These are phyloP conservation scores for Scophthalmus maximus DNA, from an alignment of 2,113 vertebrate species.

Conservation along the genomic window DNA sequence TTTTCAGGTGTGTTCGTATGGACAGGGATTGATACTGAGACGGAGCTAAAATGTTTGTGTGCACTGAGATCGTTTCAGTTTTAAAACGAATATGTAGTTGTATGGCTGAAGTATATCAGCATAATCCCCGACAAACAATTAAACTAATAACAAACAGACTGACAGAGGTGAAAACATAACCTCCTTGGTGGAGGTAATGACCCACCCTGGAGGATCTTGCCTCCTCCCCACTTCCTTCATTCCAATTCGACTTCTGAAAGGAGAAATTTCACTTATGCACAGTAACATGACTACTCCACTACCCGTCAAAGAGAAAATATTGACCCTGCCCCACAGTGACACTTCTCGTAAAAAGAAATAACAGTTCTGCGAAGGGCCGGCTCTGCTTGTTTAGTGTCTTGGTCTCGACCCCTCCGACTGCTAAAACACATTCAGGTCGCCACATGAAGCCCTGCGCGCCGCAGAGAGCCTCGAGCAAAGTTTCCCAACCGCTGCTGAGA, in stretches of 20 bases:
- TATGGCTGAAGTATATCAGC: too few relatives aligned
- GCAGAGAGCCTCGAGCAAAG: conserved; percentile 12
- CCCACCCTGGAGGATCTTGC: background rate
- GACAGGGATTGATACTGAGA: too few relatives aligned
- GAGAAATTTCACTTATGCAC: too few relatives aligned
- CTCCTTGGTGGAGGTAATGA: too few relatives aligned
- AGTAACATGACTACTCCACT: background rate
- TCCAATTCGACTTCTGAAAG: background rate
- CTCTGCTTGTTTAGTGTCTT: background rate
- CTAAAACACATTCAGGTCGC: conserved; percentile 8
- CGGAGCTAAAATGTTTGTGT: too few relatives aligned
- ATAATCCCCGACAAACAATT: too few relatives aligned
- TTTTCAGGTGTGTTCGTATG: too few relatives aligned
- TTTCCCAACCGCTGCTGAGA: conserved; percentile 45
- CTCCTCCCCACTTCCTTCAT: background rate
- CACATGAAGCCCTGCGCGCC: conserved; percentile 1
- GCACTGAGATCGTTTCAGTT: too few relatives aligned
- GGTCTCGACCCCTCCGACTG: conserved; percentile 23
- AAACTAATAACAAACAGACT: too few relatives aligned
- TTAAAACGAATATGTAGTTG: too few relatives aligned
- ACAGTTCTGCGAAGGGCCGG: background rate
- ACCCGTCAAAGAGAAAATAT: conserved; percentile 9
- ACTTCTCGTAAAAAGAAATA: conserved; percentile 1
- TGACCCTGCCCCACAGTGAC: background rate
- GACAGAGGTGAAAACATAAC: too few relatives aligned